phyloP scores from a whole-genome alignment of 2,888 invertebrate genomes.

The Cephus pygmeus region DNA sequence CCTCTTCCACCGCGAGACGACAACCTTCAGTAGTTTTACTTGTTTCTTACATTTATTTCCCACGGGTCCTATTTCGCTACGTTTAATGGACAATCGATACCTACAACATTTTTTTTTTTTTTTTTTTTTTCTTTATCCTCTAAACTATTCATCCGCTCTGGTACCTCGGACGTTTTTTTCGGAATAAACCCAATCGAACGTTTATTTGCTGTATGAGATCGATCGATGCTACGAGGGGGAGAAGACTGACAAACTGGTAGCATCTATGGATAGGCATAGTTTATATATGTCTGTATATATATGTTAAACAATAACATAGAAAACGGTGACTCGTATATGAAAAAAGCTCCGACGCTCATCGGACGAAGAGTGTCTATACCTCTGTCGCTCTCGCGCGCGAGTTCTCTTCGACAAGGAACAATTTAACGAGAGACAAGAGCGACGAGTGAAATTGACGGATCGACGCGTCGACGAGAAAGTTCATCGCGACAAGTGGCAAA shows the following conservation, averaged over 20 bases:
- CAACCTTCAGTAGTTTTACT: too few relatives aligned
- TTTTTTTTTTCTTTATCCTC: background rate
- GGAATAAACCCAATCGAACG: too few relatives aligned
- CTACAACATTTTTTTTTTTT: too few relatives aligned
- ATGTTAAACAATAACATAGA: background rate
- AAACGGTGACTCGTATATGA: background rate
- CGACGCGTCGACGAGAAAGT: slow-evolving; percentile 7
- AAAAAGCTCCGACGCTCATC: background rate
- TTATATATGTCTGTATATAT: background rate
- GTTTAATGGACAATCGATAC: background rate
- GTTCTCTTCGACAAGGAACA: background rate
- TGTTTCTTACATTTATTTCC: background rate
- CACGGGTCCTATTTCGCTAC: background rate
- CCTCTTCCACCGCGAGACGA: fast-evolving
- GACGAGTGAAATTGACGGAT: slow-evolving; percentile 20
- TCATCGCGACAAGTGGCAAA: background rate
- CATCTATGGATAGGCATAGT: background rate
- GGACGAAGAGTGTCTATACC: background rate
- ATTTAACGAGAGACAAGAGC: background rate
- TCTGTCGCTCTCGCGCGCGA: background rate
- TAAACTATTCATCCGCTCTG: background rate
- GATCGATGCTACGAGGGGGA: background rate
- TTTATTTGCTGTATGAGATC: background rate
- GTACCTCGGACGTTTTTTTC: background rate
- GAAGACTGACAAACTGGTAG: background rate